Evolutionary conservation across 2,797 vertebrate genomes (phyloP).

Genomic region (Delichon dasypus): DNA sequence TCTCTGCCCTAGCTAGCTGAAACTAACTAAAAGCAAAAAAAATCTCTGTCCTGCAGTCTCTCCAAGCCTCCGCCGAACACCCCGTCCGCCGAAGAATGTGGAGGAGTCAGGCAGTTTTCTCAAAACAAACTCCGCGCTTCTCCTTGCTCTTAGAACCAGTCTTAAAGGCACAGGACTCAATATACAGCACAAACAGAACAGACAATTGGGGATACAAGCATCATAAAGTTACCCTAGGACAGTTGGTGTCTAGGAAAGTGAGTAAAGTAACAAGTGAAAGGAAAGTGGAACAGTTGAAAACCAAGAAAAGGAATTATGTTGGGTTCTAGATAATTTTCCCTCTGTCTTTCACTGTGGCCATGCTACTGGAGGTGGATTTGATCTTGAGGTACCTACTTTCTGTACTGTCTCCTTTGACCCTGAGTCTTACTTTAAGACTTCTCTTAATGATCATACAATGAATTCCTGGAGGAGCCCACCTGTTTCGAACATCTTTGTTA

Average conservation of each 20-base stretch:
- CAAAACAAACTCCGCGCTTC: too few species aligned
- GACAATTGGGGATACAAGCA: too few species aligned
- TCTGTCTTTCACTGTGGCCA: not conserved
- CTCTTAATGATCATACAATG: not conserved
- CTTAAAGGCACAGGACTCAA: too few species aligned
- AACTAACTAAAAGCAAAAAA: too few species aligned
- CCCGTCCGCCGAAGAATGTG: too few species aligned
- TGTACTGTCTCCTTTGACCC: not conserved
- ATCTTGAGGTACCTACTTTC: not conserved
- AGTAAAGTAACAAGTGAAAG: not conserved
- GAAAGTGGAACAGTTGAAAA: not conserved
- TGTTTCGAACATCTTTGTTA: not conserved
- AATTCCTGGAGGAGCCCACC: not conserved
- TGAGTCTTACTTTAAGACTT: not conserved
- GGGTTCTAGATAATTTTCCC: not conserved
- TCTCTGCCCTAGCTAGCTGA: too few species aligned
- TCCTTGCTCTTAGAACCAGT: too few species aligned
- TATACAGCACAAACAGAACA: too few species aligned
- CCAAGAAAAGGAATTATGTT: not conserved
- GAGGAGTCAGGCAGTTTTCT: too few species aligned
- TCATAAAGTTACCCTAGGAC: too few species aligned
- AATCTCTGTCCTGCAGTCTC: too few species aligned
- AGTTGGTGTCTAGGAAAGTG: not conserved
- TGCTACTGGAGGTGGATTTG: not conserved
- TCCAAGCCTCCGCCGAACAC: too few species aligned